phyloP scores from a whole-genome alignment of 2,888 invertebrate genomes.

The Synanthedon tipuliformis region DNA sequence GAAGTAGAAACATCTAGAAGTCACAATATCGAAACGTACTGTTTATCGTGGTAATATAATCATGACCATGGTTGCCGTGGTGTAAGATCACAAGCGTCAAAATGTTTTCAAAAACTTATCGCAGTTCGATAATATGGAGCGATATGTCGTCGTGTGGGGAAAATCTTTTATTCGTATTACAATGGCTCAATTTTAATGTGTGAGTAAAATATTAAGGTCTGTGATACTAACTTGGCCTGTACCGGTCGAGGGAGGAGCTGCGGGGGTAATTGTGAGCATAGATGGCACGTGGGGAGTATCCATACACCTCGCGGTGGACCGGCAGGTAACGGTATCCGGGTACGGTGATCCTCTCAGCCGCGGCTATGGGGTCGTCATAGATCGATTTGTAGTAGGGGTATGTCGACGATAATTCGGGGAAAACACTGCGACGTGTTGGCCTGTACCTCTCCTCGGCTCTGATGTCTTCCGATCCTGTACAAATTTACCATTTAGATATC shows the following conservation, averaged over 20 bases:
- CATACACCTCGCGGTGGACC: constrained; percentile 90
- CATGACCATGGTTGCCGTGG: too few species aligned
- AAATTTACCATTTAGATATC: neutral
- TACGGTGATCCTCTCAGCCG: constrained; percentile 85
- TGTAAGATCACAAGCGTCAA: too few species aligned
- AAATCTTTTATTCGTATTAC: too few species aligned
- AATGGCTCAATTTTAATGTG: too few species aligned
- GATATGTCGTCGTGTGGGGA: constrained; percentile 9
- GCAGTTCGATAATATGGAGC: constrained; percentile 2
- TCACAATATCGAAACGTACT: too few species aligned
- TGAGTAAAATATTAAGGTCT: constrained; percentile 8
- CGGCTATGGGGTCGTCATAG: constrained; percentile 85
- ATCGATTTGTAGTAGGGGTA: constrained; percentile 88
- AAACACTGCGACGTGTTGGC: constrained; percentile 78
- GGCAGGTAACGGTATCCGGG: constrained; percentile 93
- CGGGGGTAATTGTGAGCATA: constrained; percentile 87
- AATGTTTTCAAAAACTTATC: too few species aligned
- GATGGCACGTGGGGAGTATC: constrained; percentile 88
- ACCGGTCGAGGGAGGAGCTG: constrained; percentile 73
- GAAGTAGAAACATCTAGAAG: too few species aligned
- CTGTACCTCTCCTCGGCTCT: constrained; percentile 87
- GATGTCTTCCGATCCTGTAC: constrained; percentile 90
- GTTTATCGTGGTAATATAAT: too few species aligned
- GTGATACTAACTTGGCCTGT: constrained; percentile 86
- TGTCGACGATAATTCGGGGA: constrained; percentile 78